Evolutionary conservation across 2,113 vertebrate genomes (phyloP), one percentile per base, ranked within the genome.

Genomic region (Anseranas semipalmata): DNA sequence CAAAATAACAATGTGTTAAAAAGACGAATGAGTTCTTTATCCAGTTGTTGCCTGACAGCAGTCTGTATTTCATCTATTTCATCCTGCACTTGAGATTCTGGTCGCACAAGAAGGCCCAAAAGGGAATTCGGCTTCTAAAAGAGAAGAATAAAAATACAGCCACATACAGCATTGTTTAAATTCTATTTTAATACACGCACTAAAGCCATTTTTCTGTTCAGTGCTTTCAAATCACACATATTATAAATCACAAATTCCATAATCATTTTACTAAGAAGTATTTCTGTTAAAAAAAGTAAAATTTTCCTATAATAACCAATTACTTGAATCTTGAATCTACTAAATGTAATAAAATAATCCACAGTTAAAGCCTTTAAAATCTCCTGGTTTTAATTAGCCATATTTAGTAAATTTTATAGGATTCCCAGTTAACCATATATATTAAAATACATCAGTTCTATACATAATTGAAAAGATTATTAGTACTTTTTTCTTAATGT

Each of bases 21-120:
- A 93, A 99, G 98, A 41, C 52, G 35, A 35, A 98, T 97, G 94
- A 99, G 98, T 58, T 99, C 99, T 94, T 98, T 99, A 97, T 99
- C 99, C 37, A 99, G 98, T 39, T 98, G 98, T 89, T 99, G 99
- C 89, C 98, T 98, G 78, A 99, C 95, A 28, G 98, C 98, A 56
- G 97, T 97, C 95, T 97, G 98, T 28, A 97, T 63, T 58, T 98
- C 98, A 79, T 98, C 98, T 9, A 75, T 46, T 82, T 98, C 98
- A 94, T 96, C 97, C 55, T 27, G 96, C 6, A 59, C 62, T 59
- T 93, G 96, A 6, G 97, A 97, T 94, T 99, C 99, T 79, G 97
- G 93, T 39, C 94, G 97, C 33, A 99, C 98, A 85, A 99, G 95
- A 65, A 99, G 97, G 90, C 98, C 97, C 89, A 99, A 95, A 20